phyloP scores from a whole-genome alignment of 1,140 invertebrate genomes.

The Brachionus paranguensis region DNA sequence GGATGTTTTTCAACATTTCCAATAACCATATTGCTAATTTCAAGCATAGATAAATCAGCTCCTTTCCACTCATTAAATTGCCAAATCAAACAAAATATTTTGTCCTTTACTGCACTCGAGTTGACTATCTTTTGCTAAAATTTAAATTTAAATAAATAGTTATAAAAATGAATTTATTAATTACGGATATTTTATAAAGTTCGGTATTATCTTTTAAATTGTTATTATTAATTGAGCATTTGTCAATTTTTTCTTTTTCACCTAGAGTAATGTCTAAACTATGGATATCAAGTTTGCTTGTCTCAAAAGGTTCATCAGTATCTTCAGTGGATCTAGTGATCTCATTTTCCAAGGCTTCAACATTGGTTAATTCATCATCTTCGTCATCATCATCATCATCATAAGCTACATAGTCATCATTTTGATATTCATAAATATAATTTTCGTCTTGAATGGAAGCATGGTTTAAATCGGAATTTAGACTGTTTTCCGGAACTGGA shows the following conservation, averaged over 20 bases:
- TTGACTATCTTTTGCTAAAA: neutral
- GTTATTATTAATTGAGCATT: neutral
- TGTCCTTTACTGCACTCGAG: constrained; percentile 9
- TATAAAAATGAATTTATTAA: neutral
- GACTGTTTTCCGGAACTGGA: constrained; percentile 1
- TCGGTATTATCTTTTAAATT: neutral
- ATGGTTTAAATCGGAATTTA: neutral
- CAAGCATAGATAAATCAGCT: constrained; percentile 37
- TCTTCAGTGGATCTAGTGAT: neutral
- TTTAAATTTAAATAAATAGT: neutral
- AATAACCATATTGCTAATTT: constrained; percentile 33
- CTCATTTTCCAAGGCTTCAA: neutral
- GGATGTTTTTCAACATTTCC: constrained; percentile 5
- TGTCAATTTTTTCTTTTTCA: neutral
- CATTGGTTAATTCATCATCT: neutral
- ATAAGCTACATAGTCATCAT: constrained; percentile 22
- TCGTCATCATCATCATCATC: constrained; percentile 13
- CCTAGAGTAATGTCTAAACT: neutral
- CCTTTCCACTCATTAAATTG: constrained; percentile 37
- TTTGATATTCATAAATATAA: constrained; percentile 8
- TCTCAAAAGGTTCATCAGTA: neutral
- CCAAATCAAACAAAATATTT: constrained; percentile 33
- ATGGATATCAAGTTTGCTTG: neutral
- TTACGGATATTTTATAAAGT: neutral
- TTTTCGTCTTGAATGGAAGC: neutral